Conservation (phyloP, 1,140 invertebrate genomes). For the Bilobella aurantiaca region DNA sequence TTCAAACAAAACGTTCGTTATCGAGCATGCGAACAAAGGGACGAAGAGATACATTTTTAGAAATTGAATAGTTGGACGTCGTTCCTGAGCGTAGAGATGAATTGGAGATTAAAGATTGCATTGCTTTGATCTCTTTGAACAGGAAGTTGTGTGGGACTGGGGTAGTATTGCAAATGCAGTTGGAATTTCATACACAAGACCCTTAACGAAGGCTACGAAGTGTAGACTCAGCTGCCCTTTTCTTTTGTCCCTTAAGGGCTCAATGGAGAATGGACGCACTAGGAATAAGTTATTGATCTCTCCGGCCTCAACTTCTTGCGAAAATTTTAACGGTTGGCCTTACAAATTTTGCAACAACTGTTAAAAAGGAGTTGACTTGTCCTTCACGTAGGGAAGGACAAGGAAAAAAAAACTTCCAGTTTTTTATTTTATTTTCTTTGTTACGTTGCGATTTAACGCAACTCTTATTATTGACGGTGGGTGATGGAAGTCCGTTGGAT, state of each 20-base stretch:
- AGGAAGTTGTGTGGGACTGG: too few species aligned
- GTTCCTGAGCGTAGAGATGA: neutral
- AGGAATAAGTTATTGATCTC: neutral
- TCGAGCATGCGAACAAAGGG: too few species aligned
- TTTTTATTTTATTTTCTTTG: too few species aligned
- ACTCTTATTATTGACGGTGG: neutral
- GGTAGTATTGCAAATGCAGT: neutral
- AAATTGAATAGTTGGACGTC: neutral
- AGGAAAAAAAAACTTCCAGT: too few species aligned
- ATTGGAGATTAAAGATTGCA: neutral
- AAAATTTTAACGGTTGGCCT: neutral
- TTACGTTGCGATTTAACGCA: neutral
- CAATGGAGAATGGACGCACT: neutral
- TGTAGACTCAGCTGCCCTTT: neutral
- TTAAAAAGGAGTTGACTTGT: neutral
- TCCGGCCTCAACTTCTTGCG: neutral
- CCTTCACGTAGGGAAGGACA: neutral
- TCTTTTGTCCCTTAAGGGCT: neutral
- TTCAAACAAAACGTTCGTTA: too few species aligned
- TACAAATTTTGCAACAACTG: neutral
- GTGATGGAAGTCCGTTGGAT: neutral
- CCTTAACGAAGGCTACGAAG: too few species aligned
- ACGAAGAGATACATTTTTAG: too few species aligned
- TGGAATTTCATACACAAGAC: neutral
- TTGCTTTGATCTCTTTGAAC: too few species aligned